A percentile compares a stretch with the other conserved stretches of the same genome.
Evolutionary conservation across 2,888 invertebrate genomes (phyloP).

Genomic region (Parascotia fuliginaria): DNA sequence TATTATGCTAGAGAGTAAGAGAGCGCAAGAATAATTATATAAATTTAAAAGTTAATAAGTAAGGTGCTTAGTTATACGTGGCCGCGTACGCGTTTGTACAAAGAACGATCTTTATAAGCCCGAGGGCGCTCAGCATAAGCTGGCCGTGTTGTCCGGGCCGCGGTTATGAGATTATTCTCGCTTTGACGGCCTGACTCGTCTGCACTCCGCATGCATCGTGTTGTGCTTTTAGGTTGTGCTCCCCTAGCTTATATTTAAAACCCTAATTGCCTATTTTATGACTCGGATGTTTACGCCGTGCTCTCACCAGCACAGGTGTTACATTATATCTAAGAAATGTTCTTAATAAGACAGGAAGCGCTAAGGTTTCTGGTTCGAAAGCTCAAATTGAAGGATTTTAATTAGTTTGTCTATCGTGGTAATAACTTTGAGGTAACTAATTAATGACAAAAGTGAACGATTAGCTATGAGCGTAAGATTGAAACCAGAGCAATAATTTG

Average conservation of each 20-base stretch:
- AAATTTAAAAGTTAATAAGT: slow-evolving; percentile 59
- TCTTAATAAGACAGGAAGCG: too few relatives aligned
- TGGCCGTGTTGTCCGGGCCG: slow-evolving; percentile 69
- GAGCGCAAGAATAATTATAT: slow-evolving; percentile 53
- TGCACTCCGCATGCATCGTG: slow-evolving; percentile 60
- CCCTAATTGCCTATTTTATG: slow-evolving; percentile 70
- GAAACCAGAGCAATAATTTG: slow-evolving; percentile 64
- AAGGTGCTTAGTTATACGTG: slow-evolving; percentile 50
- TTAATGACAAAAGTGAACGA: slow-evolving; percentile 39
- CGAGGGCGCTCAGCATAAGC: slow-evolving; percentile 73
- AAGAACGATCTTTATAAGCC: slow-evolving; percentile 72
- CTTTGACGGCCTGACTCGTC: slow-evolving; percentile 72
- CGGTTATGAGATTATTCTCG: slow-evolving; percentile 82
- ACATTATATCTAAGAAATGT: not conserved
- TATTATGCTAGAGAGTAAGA: slow-evolving; percentile 45
- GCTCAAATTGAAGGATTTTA: too few relatives aligned
- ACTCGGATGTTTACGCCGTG: slow-evolving; percentile 49
- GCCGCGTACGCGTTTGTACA: slow-evolving; percentile 57
- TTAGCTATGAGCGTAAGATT: slow-evolving; percentile 38
- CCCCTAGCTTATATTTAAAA: slow-evolving; percentile 67
- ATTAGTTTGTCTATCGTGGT: not conserved
- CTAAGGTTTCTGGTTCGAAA: too few relatives aligned
- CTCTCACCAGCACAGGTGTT: slow-evolving; percentile 17
- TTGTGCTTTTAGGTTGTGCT: slow-evolving; percentile 64
- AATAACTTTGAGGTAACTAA: slow-evolving; percentile 13